These are phyloP conservation scores for Dyspetes luteomarginatus DNA, from an alignment of 2,888 invertebrate genomes.

Conservation along the genomic window DNA sequence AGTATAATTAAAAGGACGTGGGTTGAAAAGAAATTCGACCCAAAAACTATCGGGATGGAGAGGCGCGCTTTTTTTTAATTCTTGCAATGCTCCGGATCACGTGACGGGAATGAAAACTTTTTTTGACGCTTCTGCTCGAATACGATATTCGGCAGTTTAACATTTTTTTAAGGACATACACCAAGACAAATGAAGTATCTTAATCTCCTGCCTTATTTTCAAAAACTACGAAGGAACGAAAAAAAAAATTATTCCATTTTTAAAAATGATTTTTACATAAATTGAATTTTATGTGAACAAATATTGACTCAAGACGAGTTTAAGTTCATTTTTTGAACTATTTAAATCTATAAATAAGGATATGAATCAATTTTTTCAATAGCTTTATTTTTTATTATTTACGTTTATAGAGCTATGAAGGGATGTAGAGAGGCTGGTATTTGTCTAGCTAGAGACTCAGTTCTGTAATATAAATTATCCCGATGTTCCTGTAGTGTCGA, in stretches of 20 bases:
- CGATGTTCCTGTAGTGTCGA: constrained; percentile 32
- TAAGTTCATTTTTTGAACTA: too few species aligned
- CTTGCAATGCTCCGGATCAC: constrained; percentile 4
- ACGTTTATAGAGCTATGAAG: not conserved
- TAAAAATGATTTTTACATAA: too few species aligned
- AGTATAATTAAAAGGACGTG: constrained; percentile 37
- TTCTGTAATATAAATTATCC: constrained; percentile 45
- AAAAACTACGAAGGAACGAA: too few species aligned
- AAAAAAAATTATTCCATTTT: too few species aligned
- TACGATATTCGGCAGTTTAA: not conserved
- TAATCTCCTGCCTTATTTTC: too few species aligned
- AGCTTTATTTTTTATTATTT: too few species aligned
- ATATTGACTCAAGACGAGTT: too few species aligned
- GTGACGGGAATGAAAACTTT: constrained; percentile 9
- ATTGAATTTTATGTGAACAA: too few species aligned
- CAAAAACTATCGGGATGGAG: not conserved
- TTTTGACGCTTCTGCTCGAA: not conserved
- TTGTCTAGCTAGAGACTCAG: constrained; percentile 21
- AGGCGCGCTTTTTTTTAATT: not conserved
- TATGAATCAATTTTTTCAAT: too few species aligned
- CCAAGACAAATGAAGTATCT: too few species aligned
- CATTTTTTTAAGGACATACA: too few species aligned
- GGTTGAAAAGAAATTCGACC: constrained; percentile 13
- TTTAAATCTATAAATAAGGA: too few species aligned
- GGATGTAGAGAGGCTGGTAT: not conserved